phyloP scores from a whole-genome alignment of 2,888 invertebrate species.

The Troides aeacus region DNA sequence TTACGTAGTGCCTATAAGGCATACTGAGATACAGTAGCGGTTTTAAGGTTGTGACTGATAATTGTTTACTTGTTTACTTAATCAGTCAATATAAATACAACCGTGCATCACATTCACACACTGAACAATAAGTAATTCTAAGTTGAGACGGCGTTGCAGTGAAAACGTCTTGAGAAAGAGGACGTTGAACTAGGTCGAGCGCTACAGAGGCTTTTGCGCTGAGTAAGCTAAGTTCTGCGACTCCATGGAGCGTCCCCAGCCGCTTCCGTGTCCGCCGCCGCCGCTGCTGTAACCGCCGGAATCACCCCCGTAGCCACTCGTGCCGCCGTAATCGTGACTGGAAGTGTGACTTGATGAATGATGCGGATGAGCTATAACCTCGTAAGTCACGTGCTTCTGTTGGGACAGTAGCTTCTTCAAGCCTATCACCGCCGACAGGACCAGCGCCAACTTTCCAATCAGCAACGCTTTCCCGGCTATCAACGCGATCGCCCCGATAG shows the following conservation, averaged over 20 bases:
- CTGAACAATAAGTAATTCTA: constrained; percentile 46
- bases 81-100: constrained; percentile 60
- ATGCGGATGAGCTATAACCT: constrained; percentile 92
- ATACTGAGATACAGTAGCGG: constrained; percentile 42
- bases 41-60: constrained; percentile 44
- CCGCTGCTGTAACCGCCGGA: constrained; percentile 78
- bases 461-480: constrained; percentile 92
- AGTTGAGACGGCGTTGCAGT: constrained; percentile 38
- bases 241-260: constrained; percentile 89
- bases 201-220: constrained; percentile 80
- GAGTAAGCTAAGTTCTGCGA: constrained; percentile 90
- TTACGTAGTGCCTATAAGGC: constrained; percentile 46
- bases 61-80: constrained; percentile 41
- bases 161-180: constrained; percentile 55
- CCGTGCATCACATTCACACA: constrained; percentile 57
- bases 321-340: constrained; percentile 83
- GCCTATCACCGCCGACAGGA: constrained; percentile 90
- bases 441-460: constrained; percentile 91
- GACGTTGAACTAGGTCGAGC: constrained; percentile 59
- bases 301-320: constrained; percentile 83
- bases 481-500: constrained; percentile 89
- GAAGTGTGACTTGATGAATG: constrained; percentile 85
- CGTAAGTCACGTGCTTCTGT: constrained; percentile 93
- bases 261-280: constrained; percentile 61
- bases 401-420: constrained; percentile 89